phyloP scores from a whole-genome alignment of 2,888 invertebrate species.

The Crioceris asparagi region DNA sequence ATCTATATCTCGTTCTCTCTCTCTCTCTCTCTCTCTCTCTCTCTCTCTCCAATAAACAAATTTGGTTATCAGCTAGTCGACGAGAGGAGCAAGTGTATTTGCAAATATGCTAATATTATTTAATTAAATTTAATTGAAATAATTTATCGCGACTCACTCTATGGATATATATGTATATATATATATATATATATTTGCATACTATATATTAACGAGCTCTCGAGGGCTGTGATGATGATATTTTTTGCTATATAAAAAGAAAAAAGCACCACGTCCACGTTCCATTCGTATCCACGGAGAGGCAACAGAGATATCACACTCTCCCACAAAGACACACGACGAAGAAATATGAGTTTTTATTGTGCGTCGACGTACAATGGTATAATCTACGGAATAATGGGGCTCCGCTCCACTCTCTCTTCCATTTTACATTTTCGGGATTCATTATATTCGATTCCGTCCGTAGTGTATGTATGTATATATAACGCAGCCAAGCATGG shows the following conservation, averaged over 20 bases:
- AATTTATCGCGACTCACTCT: slow-evolving; percentile 12
- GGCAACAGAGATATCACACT: slow-evolving; percentile 33
- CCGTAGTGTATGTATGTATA: not conserved
- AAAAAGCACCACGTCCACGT: too few relatives aligned
- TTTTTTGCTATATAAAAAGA: too few relatives aligned
- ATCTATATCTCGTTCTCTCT: too few relatives aligned
- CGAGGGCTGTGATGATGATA: too few relatives aligned
- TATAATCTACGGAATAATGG: slow-evolving; percentile 36
- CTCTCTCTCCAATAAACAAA: slow-evolving; percentile 6
- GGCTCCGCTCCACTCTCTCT: slow-evolving; percentile 22
- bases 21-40: too few relatives aligned
- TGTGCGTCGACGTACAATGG: slow-evolving; percentile 37
- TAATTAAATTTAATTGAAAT: slow-evolving; percentile 20
- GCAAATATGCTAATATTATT: slow-evolving; percentile 19
- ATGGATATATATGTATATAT: too few relatives aligned
- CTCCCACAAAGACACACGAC: slow-evolving; percentile 32
- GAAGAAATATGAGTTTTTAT: slow-evolving; percentile 35
- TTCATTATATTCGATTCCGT: slow-evolving; percentile 33
- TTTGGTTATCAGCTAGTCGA: slow-evolving; percentile 11
- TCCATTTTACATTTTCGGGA: slow-evolving; percentile 34
- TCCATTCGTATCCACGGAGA: too few relatives aligned
- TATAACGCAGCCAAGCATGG: too few relatives aligned
- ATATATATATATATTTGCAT: too few relatives aligned
- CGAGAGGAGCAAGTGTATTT: slow-evolving; percentile 15
- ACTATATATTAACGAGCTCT: too few relatives aligned